Percentiles rank a stretch among this genome's conserved stretches.
Conservation (phyloP, 2,888 invertebrate genomes). For the Ischnus inquisitorius region DNA sequence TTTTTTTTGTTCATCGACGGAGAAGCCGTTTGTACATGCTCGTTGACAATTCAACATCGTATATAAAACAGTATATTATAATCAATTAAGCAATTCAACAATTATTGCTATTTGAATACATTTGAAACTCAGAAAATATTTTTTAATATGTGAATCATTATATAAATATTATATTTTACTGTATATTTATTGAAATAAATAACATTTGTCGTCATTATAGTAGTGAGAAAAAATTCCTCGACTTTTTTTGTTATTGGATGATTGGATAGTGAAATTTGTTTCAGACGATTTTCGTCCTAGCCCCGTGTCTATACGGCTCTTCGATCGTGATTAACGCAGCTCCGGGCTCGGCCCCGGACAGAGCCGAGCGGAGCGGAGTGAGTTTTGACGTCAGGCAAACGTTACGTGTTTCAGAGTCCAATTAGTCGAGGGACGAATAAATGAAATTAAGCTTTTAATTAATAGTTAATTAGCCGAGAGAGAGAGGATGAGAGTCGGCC, state of each 20-base stretch:
- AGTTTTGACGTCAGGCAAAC: conserved; percentile 73
- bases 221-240: too few relatives aligned
- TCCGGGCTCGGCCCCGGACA: neutral
- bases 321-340: neutral
- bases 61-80: too few relatives aligned
- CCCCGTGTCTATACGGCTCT: neutral
- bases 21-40: too few relatives aligned
- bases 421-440: conserved; percentile 82
- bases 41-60: neutral
- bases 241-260: too few relatives aligned
- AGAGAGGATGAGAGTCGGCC: neutral
- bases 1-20: neutral
- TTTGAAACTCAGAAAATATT: too few relatives aligned
- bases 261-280: too few relatives aligned
- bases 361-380: neutral
- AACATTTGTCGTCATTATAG: too few relatives aligned
- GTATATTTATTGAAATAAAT: too few relatives aligned
- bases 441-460: conserved; percentile 82
- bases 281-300: neutral
- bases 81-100: too few relatives aligned
- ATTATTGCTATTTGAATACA: too few relatives aligned
- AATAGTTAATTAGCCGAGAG: conserved; percentile 82
- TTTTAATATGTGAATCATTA: too few relatives aligned
- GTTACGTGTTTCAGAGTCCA: conserved; percentile 76
- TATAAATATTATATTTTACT: too few relatives aligned